Percentiles rank a stretch among this genome's conserved stretches.
phyloP scores from a whole-genome alignment of 2,113 vertebrate genomes.

The Poeciliopsis turrubarensis region DNA sequence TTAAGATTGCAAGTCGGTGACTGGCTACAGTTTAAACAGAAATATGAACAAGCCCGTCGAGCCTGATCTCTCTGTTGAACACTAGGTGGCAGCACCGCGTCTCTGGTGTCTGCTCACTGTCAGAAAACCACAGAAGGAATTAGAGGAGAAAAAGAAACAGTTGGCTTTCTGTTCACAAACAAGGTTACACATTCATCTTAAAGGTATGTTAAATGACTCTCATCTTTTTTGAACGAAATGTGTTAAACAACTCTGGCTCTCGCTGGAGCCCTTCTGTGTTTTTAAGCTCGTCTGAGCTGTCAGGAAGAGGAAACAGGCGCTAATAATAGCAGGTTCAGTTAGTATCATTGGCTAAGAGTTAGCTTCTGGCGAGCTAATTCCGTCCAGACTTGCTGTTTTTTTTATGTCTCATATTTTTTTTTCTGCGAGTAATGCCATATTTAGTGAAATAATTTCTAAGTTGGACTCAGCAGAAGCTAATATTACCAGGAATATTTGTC shows the following conservation, averaged over 20 bases:
- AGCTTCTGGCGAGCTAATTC: slow-evolving; percentile 20
- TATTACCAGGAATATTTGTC: slow-evolving; percentile 48
- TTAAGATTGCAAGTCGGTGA: no score
- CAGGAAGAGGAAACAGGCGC: slow-evolving; percentile 48
- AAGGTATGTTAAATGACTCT: slow-evolving; percentile 52
- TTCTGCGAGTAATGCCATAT: background rate
- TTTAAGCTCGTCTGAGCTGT: slow-evolving; percentile 19
- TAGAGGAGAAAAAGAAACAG: slow-evolving; percentile 50
- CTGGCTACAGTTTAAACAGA: no score
- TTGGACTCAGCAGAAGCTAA: slow-evolving; percentile 33
- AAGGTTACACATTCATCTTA: slow-evolving; percentile 57
- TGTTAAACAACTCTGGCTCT: background rate
- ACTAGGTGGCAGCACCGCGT: slow-evolving; percentile 45
- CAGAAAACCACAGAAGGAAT: slow-evolving; percentile 26
- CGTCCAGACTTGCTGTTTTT: background rate
- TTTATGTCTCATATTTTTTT: slow-evolving; percentile 16
- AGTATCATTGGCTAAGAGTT: slow-evolving; percentile 45
- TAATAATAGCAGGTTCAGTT: slow-evolving; percentile 41
- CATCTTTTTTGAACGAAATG: slow-evolving; percentile 33
- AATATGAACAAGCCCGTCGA: no score
- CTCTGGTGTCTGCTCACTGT: background rate
- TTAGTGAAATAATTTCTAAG: slow-evolving; percentile 15
- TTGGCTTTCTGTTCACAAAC: slow-evolving; percentile 65
- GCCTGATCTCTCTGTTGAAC: background rate
- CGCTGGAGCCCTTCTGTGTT: background rate